Evolutionary conservation across 2,888 invertebrate genomes (phyloP), one percentile per base, ranked within the genome.

Genomic region (Hemicrepidius hirtus): DNA sequence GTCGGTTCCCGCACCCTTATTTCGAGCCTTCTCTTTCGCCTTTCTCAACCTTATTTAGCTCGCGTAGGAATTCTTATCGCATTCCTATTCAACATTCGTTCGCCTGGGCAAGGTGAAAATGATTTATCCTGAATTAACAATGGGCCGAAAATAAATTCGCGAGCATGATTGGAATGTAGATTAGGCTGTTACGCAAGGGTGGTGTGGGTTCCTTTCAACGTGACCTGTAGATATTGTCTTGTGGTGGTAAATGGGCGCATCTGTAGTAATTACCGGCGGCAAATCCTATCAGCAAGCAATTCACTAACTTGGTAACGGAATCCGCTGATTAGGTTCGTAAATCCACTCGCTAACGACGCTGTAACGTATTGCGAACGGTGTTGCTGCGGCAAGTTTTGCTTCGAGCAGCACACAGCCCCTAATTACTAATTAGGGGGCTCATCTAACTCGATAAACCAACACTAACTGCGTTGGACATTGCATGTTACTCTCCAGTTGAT

Each of bases 301-400:
- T 81, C 78, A 81, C 79, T 80, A 81, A 80, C 80, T 73, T 80
- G 66, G 78, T 79, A 79, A 82, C 80, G 79, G 82, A 81, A 80
- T 81, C 81, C 78, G 73, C 73, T 81, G 81, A 83, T 83, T 83
- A 82, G 79, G 78, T 79, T 76, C 77, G 81, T 82, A 83, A 83
- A 83, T 83, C 78, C 78, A 76, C 70, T 71, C 77, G 77, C 78
- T 81, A 83, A 82, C 81, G 82, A 81, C 82, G 81, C 78, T 76
- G 79, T 83, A 83, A 82, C 82, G 82, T 81, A 83, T 83, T 81
- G 79, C 80, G 81, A 82, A 82, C 80, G 78, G 77, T 70, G 75
- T 68, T 81, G 80, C 80, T 82, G 81, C 63, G 82, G 82, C 80
- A 81, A 82, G 80, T 81, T 80, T 77, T 81, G 76, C 79, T 74